Conservation (phyloP, 2,888 invertebrate genomes). For the Thalpophila matura region DNA sequence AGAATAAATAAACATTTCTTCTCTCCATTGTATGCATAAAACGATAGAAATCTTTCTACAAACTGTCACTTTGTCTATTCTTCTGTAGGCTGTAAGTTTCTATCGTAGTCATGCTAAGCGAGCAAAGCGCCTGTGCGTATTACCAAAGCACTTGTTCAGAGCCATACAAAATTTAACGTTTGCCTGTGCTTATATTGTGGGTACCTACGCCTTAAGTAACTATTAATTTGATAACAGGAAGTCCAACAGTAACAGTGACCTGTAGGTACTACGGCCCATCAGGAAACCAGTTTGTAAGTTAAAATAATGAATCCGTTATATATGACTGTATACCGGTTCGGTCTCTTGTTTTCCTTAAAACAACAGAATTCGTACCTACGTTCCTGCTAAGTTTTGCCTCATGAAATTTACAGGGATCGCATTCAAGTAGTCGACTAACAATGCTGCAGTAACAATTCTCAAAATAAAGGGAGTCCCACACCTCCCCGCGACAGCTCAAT, state of each 20-base stretch:
- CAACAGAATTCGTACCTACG: neutral
- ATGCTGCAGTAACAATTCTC: conserved; percentile 68
- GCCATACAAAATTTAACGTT: neutral
- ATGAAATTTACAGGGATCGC: conserved; percentile 17
- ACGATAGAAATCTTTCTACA: no score
- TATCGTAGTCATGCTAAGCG: no score
- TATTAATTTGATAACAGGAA: neutral
- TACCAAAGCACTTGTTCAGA: conserved; percentile 3
- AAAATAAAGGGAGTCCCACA: conserved; percentile 79
- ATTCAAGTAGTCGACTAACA: conserved; percentile 53
- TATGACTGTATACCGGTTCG: no score
- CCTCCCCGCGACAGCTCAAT: conserved; percentile 85
- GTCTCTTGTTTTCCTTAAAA: conserved; percentile 59
- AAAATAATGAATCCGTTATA: no score
- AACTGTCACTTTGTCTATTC: no score
- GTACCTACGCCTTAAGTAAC: neutral
- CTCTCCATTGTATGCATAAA: no score
- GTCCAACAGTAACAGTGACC: neutral
- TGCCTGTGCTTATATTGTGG: neutral
- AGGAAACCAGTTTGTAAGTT: conserved; percentile 9
- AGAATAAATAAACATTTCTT: no score
- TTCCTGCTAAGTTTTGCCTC: conserved; percentile 31
- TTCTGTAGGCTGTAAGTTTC: no score
- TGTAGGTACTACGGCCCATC: neutral
- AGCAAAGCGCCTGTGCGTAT: conserved; percentile 15